These are phyloP conservation scores for Florisuga fusca DNA, from an alignment of 2,797 vertebrate genomes.

Conservation along the genomic window DNA sequence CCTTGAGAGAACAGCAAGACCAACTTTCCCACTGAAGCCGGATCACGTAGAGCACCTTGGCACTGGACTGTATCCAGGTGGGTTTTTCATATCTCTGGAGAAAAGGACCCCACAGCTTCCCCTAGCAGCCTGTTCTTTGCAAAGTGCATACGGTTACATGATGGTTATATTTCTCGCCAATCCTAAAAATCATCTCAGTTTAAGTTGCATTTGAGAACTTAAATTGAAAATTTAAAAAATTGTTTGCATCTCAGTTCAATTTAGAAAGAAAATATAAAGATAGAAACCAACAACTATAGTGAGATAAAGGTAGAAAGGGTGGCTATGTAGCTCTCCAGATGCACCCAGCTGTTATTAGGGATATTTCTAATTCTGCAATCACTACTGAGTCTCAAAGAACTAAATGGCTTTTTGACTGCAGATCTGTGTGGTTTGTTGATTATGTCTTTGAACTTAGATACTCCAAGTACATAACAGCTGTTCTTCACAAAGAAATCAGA, in stretches of 20 bases:
- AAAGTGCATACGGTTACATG: background rate
- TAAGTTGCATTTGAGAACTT: slow-evolving; percentile 23
- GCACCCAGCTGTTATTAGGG: slow-evolving; percentile 88
- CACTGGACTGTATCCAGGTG: no score
- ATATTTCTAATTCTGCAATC: slow-evolving; percentile 79
- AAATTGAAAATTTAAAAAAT: background rate
- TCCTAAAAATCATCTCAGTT: background rate
- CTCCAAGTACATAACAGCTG: slow-evolving; percentile 75
- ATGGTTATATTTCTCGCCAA: background rate
- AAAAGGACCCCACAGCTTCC: no score
- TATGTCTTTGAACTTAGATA: slow-evolving; percentile 77
- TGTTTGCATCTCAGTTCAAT: background rate
- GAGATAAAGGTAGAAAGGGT: slow-evolving; percentile 82
- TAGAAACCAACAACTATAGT: slow-evolving; percentile 63
- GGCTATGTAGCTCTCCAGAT: slow-evolving; percentile 83
- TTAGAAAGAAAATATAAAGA: slow-evolving; percentile 38
- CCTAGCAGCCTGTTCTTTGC: background rate
- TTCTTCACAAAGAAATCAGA: slow-evolving; percentile 70
- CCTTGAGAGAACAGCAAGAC: no score
- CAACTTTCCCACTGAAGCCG: no score
- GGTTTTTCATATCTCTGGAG: no score
- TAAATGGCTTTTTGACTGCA: slow-evolving; percentile 47
- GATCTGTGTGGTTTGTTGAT: slow-evolving; percentile 65
- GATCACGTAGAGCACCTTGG: no score
- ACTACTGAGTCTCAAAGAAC: slow-evolving; percentile 41